Percentiles rank a stretch among this genome's conserved stretches.
Conservation (phyloP, 2,888 invertebrate species). For the Tortrix viridana region DNA sequence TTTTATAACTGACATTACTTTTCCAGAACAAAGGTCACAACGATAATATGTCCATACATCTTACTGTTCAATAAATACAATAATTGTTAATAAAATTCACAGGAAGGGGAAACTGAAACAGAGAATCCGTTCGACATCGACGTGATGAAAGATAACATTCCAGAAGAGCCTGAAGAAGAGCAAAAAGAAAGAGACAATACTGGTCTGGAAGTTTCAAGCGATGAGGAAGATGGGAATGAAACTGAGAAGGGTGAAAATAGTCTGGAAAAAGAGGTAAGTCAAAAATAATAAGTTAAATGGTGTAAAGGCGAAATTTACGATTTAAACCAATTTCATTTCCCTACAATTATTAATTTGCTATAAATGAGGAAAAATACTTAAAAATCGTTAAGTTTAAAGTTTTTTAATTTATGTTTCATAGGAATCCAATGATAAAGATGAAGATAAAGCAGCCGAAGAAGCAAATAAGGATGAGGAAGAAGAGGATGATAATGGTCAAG, state of each 20-base stretch:
- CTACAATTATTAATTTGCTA: background rate
- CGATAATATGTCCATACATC: background rate
- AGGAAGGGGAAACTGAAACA: conserved; percentile 85
- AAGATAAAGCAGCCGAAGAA: conserved; percentile 44
- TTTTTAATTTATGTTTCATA: background rate
- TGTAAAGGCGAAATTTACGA: no score
- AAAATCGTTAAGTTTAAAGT: no score
- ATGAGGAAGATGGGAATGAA: conserved; percentile 70
- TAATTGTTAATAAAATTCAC: conserved; percentile 12
- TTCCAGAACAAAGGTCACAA: no score
- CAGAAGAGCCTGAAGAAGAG: conserved; percentile 65
- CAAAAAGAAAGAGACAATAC: conserved; percentile 68
- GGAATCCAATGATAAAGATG: conserved; percentile 40
- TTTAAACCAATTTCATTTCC: background rate
- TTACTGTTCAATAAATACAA: no score
- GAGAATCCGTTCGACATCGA: conserved; percentile 95
- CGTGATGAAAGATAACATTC: conserved; percentile 86
- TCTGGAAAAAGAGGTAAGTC: conserved; percentile 48
- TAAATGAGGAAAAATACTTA: background rate
- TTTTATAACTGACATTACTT: no score
- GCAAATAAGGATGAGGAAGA: conserved; percentile 59
- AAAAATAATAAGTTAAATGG: no score
- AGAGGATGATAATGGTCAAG: conserved; percentile 58
- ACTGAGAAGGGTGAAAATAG: conserved; percentile 54
- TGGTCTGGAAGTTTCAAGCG: conserved; percentile 77